These are phyloP conservation scores for Sebastolobus alascanus DNA, from an alignment of 2,797 vertebrate genomes.

Conservation along the genomic window DNA sequence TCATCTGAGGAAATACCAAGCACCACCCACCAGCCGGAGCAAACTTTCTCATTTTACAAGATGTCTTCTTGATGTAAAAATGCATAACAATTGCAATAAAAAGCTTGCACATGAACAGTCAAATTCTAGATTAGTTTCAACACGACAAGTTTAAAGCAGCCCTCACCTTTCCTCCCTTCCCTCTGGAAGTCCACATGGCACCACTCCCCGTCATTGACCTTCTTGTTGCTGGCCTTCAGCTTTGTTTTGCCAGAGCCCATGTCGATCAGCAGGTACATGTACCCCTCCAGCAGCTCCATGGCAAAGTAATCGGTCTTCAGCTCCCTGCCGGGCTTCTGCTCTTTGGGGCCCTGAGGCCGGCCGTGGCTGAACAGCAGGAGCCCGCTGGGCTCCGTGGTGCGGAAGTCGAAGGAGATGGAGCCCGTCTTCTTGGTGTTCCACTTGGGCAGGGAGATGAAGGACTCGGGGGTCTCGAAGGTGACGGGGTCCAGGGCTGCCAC, in stretches of 20 bases:
- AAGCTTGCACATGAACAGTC: neutral
- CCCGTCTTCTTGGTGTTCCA: slow-evolving; percentile 94
- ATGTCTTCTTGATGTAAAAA: too few species aligned
- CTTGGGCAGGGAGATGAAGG: slow-evolving; percentile 90
- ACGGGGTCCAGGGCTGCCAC: slow-evolving; percentile 93
- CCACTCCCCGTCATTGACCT: slow-evolving; percentile 97
- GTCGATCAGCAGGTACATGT: slow-evolving; percentile 93
- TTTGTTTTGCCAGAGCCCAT: slow-evolving; percentile 94
- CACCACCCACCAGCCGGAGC: too few species aligned
- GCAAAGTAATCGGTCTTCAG: slow-evolving; percentile 91
- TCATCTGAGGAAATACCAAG: too few species aligned
- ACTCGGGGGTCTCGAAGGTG: slow-evolving; percentile 90
- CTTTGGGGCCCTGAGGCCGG: slow-evolving; percentile 82
- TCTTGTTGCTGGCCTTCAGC: slow-evolving; percentile 93
- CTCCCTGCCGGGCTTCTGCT: slow-evolving; percentile 81
- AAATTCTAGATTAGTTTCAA: neutral
- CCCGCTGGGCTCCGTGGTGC: slow-evolving; percentile 93
- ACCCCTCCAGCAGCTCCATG: slow-evolving; percentile 95
- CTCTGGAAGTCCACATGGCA: slow-evolving; percentile 97
- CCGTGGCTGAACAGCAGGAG: slow-evolving; percentile 94
- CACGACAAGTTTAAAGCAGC: neutral
- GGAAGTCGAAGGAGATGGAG: slow-evolving; percentile 95
- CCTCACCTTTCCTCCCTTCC: slow-evolving; percentile 92
- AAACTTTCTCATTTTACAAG: too few species aligned
- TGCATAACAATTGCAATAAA: too few species aligned